Percentiles rank a stretch among this genome's conserved stretches.
Evolutionary conservation across 2,888 invertebrate species (phyloP).

Genomic region (Cremastobaeus sp.): DNA sequence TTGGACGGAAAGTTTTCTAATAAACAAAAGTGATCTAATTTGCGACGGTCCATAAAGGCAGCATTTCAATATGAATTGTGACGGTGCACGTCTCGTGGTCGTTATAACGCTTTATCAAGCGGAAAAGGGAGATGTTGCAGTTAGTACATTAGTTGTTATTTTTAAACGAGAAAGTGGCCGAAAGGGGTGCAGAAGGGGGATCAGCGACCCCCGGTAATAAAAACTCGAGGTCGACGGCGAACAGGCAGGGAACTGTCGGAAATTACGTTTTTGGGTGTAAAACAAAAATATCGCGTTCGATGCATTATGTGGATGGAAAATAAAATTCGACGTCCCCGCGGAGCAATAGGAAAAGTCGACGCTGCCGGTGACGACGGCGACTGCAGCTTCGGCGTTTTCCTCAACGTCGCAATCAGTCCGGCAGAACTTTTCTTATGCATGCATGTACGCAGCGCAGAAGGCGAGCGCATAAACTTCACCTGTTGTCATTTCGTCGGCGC

Average conservation of each 20-base stretch:
- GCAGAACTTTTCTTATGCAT: slow-evolving; percentile 46
- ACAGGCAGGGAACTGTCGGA: slow-evolving; percentile 11
- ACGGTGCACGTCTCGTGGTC: slow-evolving; percentile 20
- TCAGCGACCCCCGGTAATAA: slow-evolving; percentile 34
- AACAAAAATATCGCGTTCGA: slow-evolving; percentile 53
- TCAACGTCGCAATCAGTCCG: slow-evolving; percentile 63
- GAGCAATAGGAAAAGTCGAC: slow-evolving; percentile 34
- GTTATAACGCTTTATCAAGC: slow-evolving; percentile 40
- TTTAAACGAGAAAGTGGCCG: slow-evolving; percentile 41
- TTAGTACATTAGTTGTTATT: slow-evolving; percentile 44
- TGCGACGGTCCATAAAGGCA: slow-evolving; percentile 6
- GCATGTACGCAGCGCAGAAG: slow-evolving; percentile 21
- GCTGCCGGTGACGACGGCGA: slow-evolving; percentile 64
- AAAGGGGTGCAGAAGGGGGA: slow-evolving; percentile 29
- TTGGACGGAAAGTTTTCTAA: too few species aligned
- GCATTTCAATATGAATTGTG: slow-evolving; percentile 14
- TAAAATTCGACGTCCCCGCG: slow-evolving; percentile 53
- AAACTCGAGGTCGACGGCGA: slow-evolving; percentile 25
- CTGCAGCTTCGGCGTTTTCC: slow-evolving; percentile 70
- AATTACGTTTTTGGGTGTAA: slow-evolving; percentile 49
- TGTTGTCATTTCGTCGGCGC: slow-evolving; percentile 53
- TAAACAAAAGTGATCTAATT: background rate
- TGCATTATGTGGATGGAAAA: slow-evolving; percentile 48
- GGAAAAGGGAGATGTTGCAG: slow-evolving; percentile 17
- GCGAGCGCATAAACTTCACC: slow-evolving; percentile 56